A percentile compares a stretch with the other conserved stretches of the same genome.
Evolutionary conservation across 2,888 invertebrate genomes (phyloP).

Genomic region (Lymantria dispar): DNA sequence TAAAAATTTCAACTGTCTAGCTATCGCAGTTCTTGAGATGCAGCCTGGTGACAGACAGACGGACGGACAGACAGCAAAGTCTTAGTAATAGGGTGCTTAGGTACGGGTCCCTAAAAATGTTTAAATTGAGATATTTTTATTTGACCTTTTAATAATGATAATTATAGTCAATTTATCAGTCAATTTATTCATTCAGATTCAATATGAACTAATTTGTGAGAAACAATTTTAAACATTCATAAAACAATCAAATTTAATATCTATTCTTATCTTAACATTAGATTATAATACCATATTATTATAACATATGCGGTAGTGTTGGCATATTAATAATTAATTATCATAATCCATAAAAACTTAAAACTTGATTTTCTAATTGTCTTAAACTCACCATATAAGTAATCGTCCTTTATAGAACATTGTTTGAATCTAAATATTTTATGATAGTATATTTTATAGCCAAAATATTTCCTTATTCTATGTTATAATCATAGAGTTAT

Average conservation of each 20-base stretch:
- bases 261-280: background rate
- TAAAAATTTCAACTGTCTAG: no score
- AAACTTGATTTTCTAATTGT: constrained; percentile 22
- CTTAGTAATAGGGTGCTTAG: no score
- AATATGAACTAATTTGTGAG: background rate
- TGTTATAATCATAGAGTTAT: constrained; percentile 28
- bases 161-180: no score
- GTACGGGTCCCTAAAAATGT: no score
- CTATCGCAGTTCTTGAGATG: no score
- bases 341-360: constrained; percentile 24
- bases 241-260: background rate
- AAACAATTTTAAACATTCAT: background rate
- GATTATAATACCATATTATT: background rate
- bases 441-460: constrained; percentile 8
- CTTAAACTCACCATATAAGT: constrained; percentile 20
- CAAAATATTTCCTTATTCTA: constrained; percentile 13
- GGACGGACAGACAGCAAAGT: no score
- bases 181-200: no score
- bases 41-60: no score
- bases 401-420: constrained; percentile 18
- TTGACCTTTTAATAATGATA: no score
- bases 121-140: no score
- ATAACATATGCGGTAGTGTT: constrained; percentile 9
- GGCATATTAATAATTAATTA: constrained; percentile 22
- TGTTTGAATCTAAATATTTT: constrained; percentile 17